Evolutionary conservation across 92 coral and sea anemone species (phyloP), one percentile per base, ranked within the genome.

Genomic region (Zoanthus sociatus): DNA sequence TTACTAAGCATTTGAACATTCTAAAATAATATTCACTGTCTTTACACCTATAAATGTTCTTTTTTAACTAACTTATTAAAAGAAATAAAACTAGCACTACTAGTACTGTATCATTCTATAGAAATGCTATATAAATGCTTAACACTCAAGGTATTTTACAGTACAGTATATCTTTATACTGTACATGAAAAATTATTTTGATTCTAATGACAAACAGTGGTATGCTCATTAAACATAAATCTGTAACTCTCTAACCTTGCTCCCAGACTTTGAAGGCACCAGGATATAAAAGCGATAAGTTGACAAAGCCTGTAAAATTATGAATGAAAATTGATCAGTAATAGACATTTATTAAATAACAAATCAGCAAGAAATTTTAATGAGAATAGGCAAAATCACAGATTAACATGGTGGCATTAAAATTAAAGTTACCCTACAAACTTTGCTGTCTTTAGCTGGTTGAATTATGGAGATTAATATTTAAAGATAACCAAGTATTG

Each of bases 251-350:
- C 9, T 31, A 84, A 94, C 97, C 95, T 94, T 94, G 71, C 92
- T 82, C 42, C 88, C 91, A 71, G 88, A 84, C 89, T 92, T 94
- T 63, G 89, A 78, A 71, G 48, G 77, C 42, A 88, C 87, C 18
- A 94, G 87, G 9, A 89, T 87, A 83, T 94, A 92, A 42, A 94
- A 76, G 12, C 97, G 93, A 71, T 90, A 87, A 2, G 93, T 84
- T 78, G 97, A 94, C 18, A 92, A 84, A 30, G 97, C 97, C 97
- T 94, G 87, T 72, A 3, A 48, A 73, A 5, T n/a, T 6, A 73
- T 5, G 54, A 16, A 63, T 56, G 14, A 56, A 56, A 56, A 37
- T 37, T 6, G n/a, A 3, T 56, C 20, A 63, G 20, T 16, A 17
- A 63, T 26, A 63, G 42, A 11, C 8, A 63, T 9, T 61, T 14